A percentile compares a stretch with the other conserved stretches of the same genome.
Evolutionary conservation across 1,140 invertebrate genomes (phyloP).

Genomic region (Vanessa tameamea): DNA sequence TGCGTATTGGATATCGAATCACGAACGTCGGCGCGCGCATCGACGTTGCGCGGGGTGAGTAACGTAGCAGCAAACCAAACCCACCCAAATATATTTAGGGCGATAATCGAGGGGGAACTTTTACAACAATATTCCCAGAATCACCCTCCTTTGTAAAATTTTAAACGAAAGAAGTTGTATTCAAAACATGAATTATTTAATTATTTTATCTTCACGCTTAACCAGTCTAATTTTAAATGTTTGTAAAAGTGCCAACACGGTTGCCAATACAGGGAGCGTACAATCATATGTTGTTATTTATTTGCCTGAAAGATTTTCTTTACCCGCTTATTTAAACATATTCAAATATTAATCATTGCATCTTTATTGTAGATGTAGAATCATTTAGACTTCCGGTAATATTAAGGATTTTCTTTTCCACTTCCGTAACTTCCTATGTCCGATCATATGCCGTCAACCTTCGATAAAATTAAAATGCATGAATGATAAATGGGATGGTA

Average conservation of each 20-base stretch:
- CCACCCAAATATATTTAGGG: constrained; percentile 37
- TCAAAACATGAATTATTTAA: background rate
- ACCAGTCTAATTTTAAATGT: constrained; percentile 59
- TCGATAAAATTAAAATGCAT: background rate
- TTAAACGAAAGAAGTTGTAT: background rate
- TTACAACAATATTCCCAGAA: constrained; percentile 7
- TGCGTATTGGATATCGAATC: constrained; percentile 68
- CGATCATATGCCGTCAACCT: constrained; percentile 1
- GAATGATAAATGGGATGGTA: too few relatives aligned
- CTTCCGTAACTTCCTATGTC: constrained; percentile 7
- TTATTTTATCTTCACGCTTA: background rate
- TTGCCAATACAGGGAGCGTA: constrained; percentile 35
- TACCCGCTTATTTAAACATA: background rate
- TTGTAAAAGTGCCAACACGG: constrained; percentile 66
- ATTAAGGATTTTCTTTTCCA: background rate
- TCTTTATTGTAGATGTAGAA: background rate
- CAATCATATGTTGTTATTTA: constrained; percentile 5
- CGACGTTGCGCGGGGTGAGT: constrained; percentile 55
- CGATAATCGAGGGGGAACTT: constrained; percentile 6
- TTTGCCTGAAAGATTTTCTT: background rate
- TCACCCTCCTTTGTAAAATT: constrained; percentile 13
- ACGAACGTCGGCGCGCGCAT: constrained; percentile 68
- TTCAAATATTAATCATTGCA: background rate
- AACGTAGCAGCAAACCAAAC: constrained; percentile 35
- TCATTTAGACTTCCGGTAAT: background rate